phyloP scores from a whole-genome alignment of 2,888 invertebrate species.

The Chamaedrilus cognettii region DNA sequence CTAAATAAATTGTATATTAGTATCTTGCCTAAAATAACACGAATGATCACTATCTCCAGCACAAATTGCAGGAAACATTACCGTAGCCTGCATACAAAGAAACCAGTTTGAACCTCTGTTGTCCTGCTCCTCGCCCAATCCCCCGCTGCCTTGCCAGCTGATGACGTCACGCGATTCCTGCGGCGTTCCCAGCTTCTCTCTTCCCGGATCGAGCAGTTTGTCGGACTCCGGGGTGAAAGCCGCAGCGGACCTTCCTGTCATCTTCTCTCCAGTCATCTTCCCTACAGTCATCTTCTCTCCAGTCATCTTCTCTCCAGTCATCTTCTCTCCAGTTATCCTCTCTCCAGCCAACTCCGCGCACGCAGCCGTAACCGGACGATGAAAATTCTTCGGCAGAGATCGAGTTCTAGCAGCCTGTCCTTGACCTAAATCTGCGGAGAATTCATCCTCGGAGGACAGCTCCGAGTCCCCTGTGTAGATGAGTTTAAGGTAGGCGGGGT shows the following conservation, averaged over 20 bases:
- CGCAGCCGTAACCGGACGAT: background rate
- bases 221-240: slow-evolving; percentile 14
- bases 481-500: slow-evolving; percentile 39
- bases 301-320: background rate
- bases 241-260: too few species aligned
- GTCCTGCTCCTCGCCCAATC: too few species aligned
- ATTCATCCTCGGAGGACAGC: slow-evolving; percentile 35
- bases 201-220: slow-evolving; percentile 21
- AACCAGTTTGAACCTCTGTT: too few species aligned
- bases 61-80: too few species aligned
- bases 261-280: background rate
- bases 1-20: too few species aligned
- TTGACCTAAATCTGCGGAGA: slow-evolving; percentile 7
- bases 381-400: background rate
- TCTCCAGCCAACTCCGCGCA: background rate
- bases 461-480: slow-evolving; percentile 40
- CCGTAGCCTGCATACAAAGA: too few species aligned
- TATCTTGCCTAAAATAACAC: too few species aligned
- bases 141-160: too few species aligned
- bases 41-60: too few species aligned
- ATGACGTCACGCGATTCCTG: too few species aligned
- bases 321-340: background rate
- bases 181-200: slow-evolving; percentile 22
- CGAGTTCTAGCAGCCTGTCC: background rate
- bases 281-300: background rate